phyloP scores from a whole-genome alignment of 2,113 vertebrate genomes.

The Ceyx margarethae region DNA sequence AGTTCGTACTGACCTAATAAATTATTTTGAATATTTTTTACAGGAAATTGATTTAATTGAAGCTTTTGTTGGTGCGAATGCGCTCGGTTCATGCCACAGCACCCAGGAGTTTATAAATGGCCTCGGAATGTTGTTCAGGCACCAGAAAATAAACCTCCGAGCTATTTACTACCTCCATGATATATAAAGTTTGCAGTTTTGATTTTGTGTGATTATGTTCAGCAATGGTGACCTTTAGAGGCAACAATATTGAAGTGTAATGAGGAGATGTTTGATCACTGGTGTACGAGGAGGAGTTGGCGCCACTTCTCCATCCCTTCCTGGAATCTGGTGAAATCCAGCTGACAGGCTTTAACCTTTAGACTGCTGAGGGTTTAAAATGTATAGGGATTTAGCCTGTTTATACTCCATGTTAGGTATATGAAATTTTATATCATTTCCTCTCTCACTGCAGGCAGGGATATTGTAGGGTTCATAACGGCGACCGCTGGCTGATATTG shows the following conservation, averaged over 20 bases:
- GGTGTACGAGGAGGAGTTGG: constrained; percentile 88
- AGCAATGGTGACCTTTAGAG: constrained; percentile 99
- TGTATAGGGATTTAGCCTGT: constrained; percentile 77
- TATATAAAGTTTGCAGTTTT: constrained; percentile 99
- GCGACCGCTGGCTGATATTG: background rate
- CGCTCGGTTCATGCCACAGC: constrained; percentile 68
- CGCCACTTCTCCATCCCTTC: constrained; percentile 76
- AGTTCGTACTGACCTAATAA: constrained; percentile 62
- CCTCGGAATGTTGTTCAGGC: constrained; percentile 83
- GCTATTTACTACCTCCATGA: constrained; percentile 98
- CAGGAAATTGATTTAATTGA: constrained; percentile 80
- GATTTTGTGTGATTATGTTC: constrained; percentile 99
- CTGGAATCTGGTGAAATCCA: constrained; percentile 78
- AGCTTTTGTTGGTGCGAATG: constrained; percentile 70
- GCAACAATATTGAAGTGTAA: constrained; percentile 99
- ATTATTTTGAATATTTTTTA: constrained; percentile 67
- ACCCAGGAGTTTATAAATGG: constrained; percentile 85
- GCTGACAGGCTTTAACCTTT: constrained; percentile 85
- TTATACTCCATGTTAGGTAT: constrained; percentile 73
- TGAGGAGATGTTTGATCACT: constrained; percentile 97
- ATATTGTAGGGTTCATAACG: constrained; percentile 63
- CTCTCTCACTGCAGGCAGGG: background rate
- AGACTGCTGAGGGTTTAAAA: constrained; percentile 76
- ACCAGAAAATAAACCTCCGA: constrained; percentile 91
- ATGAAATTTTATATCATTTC: constrained; percentile 76